Evolutionary conservation across 2,113 vertebrate species (phyloP).

Genomic region (Paramormyrops kingsleyae): DNA sequence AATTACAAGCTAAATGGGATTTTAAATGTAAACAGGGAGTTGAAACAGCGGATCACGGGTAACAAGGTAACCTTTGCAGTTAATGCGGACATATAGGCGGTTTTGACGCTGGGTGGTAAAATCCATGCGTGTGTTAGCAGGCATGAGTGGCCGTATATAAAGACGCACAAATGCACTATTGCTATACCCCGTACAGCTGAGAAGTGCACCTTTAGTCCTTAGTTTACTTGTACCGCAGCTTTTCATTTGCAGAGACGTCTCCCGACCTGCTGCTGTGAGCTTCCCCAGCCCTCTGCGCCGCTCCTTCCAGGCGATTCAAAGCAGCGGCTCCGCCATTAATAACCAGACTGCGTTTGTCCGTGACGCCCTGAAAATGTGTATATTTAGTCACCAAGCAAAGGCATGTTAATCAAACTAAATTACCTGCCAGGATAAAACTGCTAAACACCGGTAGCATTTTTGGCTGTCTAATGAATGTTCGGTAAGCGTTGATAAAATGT

Average conservation of each 20-base stretch:
- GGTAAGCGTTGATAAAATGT: slow-evolving; percentile 82
- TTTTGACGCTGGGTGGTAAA: slow-evolving; percentile 71
- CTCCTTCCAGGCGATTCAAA: slow-evolving; percentile 7
- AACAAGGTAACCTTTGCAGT: not conserved
- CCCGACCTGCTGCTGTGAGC: slow-evolving; percentile 97
- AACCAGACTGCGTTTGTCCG: slow-evolving; percentile 85
- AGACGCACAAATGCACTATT: slow-evolving; percentile 69
- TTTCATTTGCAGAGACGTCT: slow-evolving; percentile 97
- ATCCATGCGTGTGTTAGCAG: not conserved
- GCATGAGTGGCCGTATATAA: slow-evolving; percentile 53
- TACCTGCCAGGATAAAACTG: slow-evolving; percentile 96
- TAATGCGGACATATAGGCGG: not conserved
- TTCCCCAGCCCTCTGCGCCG: slow-evolving; percentile 37
- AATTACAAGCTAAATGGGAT: not conserved
- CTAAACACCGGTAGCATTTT: slow-evolving; percentile 90
- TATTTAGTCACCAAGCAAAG: slow-evolving; percentile 91
- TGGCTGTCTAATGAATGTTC: slow-evolving; percentile 58
- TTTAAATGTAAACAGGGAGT: not conserved
- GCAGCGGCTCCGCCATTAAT: slow-evolving; percentile 95
- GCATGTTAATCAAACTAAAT: slow-evolving; percentile 98
- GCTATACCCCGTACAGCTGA: slow-evolving; percentile 95
- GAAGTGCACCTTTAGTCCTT: slow-evolving; percentile 98
- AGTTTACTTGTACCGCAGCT: slow-evolving; percentile 98
- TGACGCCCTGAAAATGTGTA: slow-evolving; percentile 87
- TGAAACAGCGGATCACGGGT: slow-evolving; percentile 25